A percentile compares a stretch with the other conserved stretches of the same genome.
Conservation (phyloP, 2,797 vertebrate genomes). For the Hipposideros larvatus region DNA sequence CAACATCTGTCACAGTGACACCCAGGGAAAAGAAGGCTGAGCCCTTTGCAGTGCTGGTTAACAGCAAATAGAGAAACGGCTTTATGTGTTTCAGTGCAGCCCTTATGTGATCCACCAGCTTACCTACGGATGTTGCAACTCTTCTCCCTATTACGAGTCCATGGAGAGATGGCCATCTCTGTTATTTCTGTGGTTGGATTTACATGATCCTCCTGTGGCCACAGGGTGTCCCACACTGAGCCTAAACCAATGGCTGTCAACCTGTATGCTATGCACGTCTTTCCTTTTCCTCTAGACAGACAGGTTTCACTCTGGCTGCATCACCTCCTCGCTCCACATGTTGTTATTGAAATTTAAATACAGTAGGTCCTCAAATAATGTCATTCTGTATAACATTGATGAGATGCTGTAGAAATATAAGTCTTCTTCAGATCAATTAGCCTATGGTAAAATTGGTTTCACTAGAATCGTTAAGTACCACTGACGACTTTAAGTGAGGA, state of each 20-base stretch:
- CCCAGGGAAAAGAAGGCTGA: too few species aligned
- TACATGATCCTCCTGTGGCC: too few species aligned
- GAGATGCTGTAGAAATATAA: not conserved
- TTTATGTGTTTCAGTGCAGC: not conserved
- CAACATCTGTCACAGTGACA: too few species aligned
- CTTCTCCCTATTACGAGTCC: too few species aligned
- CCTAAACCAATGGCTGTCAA: too few species aligned
- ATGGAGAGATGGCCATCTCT: not conserved
- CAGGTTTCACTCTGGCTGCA: fast-evolving
- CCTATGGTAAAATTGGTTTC: too few species aligned
- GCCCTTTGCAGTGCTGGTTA: too few species aligned
- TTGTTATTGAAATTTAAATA: not conserved
- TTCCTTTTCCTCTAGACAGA: too few species aligned
- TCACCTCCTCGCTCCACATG: not conserved
- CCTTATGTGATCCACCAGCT: not conserved
- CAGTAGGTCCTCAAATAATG: not conserved
- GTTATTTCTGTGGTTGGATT: not conserved
- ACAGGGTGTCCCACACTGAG: too few species aligned
- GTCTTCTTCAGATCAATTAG: not conserved
- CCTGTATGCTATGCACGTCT: too few species aligned
- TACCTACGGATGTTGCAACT: not conserved
- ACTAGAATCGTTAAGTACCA: too few species aligned
- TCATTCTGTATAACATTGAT: not conserved
- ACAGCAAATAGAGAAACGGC: not conserved
- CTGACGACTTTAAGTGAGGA: too few species aligned